Conservation (phyloP, 2,113 vertebrate species). For the Platysteira castanea region DNA sequence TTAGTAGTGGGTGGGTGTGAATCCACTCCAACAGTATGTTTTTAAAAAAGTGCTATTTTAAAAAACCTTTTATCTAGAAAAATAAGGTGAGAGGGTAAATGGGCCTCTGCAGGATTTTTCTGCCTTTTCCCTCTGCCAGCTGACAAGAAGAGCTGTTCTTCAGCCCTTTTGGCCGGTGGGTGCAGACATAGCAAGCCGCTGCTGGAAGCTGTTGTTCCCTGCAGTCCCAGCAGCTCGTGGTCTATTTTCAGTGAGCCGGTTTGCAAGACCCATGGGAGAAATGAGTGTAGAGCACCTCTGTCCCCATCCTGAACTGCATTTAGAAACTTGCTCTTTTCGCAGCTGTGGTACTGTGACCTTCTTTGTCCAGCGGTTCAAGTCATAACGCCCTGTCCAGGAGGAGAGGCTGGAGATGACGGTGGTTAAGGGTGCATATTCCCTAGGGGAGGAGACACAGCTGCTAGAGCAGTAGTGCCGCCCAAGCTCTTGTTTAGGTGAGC, state of each 20-base stretch:
- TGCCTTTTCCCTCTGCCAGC: neutral
- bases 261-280: neutral
- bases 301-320: neutral
- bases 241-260: neutral
- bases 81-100: neutral
- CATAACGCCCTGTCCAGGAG: too few relatives aligned
- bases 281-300: neutral
- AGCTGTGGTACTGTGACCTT: neutral
- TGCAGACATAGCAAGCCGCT: neutral
- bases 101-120: neutral
- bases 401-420: neutral
- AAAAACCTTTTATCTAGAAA: neutral
- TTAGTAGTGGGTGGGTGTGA: neutral
- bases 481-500: neutral
- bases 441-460: neutral
- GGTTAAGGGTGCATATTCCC: neutral
- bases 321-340: neutral
- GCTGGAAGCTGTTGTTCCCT: neutral
- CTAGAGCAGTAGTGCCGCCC: neutral
- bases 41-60: neutral
- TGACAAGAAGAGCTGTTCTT: neutral
- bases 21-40: neutral
- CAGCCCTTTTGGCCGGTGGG: neutral
- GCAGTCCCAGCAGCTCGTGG: neutral
- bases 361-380: neutral